phyloP scores from a whole-genome alignment of 2,797 vertebrate genomes.

The Anolis apletophallus region DNA sequence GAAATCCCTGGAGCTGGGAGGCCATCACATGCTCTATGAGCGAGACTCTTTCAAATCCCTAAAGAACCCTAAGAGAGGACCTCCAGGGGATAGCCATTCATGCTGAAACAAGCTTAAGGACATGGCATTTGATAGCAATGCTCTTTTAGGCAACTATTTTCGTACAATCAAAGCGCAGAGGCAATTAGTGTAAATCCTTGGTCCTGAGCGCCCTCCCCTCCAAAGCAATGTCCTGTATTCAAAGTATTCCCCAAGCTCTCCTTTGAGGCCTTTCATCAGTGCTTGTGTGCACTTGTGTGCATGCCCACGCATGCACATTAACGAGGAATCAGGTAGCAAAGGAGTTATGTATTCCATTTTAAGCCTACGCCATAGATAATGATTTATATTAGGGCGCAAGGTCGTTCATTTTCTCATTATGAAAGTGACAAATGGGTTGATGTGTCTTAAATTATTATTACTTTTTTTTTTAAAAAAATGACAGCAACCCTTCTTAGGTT shows the following conservation, averaged over 20 bases:
- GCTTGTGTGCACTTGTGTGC: background rate
- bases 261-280: background rate
- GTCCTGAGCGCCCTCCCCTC: no score
- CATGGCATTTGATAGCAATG: background rate
- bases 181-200: conserved; percentile 1
- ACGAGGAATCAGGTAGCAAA: background rate
- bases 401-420: conserved; percentile 27
- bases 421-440: conserved; percentile 31
- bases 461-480: background rate
- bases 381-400: conserved; percentile 19
- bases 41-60: background rate
- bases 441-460: conserved; percentile 13
- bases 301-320: background rate
- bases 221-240: background rate
- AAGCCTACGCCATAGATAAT: background rate
- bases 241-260: background rate
- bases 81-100: background rate
- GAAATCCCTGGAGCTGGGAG: no score
- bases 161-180: background rate
- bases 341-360: background rate
- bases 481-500: background rate
- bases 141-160: background rate
- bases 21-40: background rate
- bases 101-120: background rate
- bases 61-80: background rate